A percentile compares a stretch with the other conserved stretches of the same genome.
phyloP scores from a whole-genome alignment of 2,888 invertebrate species.

The Prosapia bicincta region DNA sequence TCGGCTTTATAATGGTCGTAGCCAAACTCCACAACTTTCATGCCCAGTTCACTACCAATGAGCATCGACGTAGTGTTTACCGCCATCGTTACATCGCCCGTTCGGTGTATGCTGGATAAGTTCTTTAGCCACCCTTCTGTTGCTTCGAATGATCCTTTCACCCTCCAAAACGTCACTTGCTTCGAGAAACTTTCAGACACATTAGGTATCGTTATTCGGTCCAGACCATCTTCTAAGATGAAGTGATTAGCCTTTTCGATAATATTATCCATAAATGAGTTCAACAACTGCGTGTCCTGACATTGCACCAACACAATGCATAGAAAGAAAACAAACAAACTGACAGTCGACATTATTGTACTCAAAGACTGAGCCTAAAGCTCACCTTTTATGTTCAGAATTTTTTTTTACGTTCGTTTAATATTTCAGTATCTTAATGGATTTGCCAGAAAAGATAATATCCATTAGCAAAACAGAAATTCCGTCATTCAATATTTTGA shows the following conservation, averaged over 20 bases:
- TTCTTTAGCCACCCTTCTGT: neutral
- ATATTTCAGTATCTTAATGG: too few species aligned
- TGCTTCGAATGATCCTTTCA: neutral
- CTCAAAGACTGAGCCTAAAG: too few species aligned
- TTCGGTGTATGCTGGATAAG: slow-evolving; percentile 2
- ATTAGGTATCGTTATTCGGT: neutral
- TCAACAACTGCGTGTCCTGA: neutral
- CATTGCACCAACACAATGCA: neutral
- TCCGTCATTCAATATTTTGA: too few species aligned
- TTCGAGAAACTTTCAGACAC: neutral
- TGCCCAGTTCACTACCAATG: neutral
- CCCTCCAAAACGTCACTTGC: neutral
- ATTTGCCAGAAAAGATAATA: too few species aligned
- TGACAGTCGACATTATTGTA: too few species aligned
- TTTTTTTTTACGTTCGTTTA: too few species aligned
- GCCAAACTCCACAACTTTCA: neutral
- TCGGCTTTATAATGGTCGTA: neutral
- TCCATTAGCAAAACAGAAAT: too few species aligned
- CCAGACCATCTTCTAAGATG: neutral
- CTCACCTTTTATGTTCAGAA: too few species aligned
- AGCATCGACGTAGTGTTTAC: neutral
- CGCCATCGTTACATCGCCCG: neutral
- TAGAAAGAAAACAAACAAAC: too few species aligned
- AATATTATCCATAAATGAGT: neutral
- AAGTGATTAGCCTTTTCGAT: neutral